Evolutionary conservation across 2,113 vertebrate species (phyloP), one percentile per base, ranked within the genome.

Genomic region (Lynx canadensis): DNA sequence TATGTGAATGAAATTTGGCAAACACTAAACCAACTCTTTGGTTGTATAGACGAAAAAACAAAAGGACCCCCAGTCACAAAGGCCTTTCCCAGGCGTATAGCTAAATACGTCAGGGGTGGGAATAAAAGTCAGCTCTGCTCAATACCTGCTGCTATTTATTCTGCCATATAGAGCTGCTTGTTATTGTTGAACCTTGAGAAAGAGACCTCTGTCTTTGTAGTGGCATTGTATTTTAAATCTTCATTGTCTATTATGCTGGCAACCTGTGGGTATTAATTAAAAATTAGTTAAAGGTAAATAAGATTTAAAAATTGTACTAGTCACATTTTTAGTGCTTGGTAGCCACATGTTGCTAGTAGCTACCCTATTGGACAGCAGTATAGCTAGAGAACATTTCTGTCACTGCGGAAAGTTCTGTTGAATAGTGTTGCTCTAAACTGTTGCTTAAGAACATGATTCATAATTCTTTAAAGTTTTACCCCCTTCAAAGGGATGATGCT

Each of bases 381-480:
- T 19, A 83, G 21, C 87, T 57, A 23, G 1, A 69, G 45, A 88
- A 88, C 31, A 57, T 94, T 89, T 85, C 33, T 87, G 0, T 71
- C 18, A n/a, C 38, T 89, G 19, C 36, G 41, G 52, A 91, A 92
- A 80, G 21, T 91, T 97, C 45, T 84, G 0, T 82, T 82, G 52
- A 69, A 31, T 69, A 84, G 29, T 88, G 7, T n/a, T 80, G 33
- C 38, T 80, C 18, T 81, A 83, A 91, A 71, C 83, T 87, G 31
- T 78, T 91, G 48, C 79, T 93, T 92, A 65, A 12, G 16, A 91
- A 38, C 9, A 23, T 88, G 65, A 94, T 52, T 97, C 91, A 65
- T 79, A 57, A 71, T n/a, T 3, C 79, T 96, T 96, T 95, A 66
- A 96, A 82, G 79, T 95, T 83, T 86, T 91, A 63, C 15, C 33